Base-by-base conservation (phyloP, 2,888 invertebrate species). In the Leptopilina syphax region DNA sequence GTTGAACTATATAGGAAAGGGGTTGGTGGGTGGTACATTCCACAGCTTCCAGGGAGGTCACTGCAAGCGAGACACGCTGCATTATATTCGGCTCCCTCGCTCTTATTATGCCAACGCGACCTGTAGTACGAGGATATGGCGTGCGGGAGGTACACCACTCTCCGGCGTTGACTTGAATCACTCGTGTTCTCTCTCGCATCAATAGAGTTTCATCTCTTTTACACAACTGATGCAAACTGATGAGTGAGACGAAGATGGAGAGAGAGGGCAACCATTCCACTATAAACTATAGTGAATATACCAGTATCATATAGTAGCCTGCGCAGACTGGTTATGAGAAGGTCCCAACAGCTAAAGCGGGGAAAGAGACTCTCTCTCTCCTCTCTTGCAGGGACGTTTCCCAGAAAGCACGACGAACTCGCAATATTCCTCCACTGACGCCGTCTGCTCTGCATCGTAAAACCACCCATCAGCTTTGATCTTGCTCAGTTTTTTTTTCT, bases 1-100 rank as follows among this genome's bases (percentile, higher is more conserved):
- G 77, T 78, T 78, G 80, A 79, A 50, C 50, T 50, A 50, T 4
- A 34, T 50, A 12, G 82, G 78, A 81, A 80, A 79, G 79, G 81
- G 81, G 81, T 79, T 68, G 82, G 81, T 84, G 88, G 85, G 85
- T 86, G 85, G 87, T 85, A 86, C 86, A 88, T 89, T 89, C 88
- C 89, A 84, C 84, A 84, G 86, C 86, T 86, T 86, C 85, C 85
- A 86, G 83, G 84, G 86, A 86, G 87, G 83, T 85, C 85, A 84
- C 82, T 63, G 81, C 83, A 80, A 82, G 82, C 77, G 82, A 83
- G 84, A 80, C 34, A 34, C 83, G 84, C 84, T 86, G 86, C 84
- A 85, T 87, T 86, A 83, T 84, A 83, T 84, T 84, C 84, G 82
- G 76, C 86, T 86, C 87, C 84, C 84, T 88, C 85, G 85, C 83